phyloP scores from a whole-genome alignment of 1,140 invertebrate genomes.

The Stegodyphus mimosarum region DNA sequence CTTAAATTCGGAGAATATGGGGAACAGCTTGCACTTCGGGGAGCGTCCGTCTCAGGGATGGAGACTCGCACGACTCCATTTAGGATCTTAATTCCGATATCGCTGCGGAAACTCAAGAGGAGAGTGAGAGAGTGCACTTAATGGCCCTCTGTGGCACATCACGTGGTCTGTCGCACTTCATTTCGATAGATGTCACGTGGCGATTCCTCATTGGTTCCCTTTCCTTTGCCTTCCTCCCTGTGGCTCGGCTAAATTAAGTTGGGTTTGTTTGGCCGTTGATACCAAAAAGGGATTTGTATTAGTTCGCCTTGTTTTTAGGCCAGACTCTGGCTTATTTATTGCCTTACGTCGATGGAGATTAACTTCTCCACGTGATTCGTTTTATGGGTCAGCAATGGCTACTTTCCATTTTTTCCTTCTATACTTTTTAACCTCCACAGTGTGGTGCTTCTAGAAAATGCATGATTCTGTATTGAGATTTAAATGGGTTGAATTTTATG shows the following conservation, averaged over 20 bases:
- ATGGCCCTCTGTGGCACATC: conserved; percentile 48
- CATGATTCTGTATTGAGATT: too few species aligned
- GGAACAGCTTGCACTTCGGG: background rate
- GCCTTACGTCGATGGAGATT: too few species aligned
- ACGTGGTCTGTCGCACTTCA: conserved; percentile 52
- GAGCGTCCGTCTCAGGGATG: too few species aligned
- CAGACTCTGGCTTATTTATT: too few species aligned
- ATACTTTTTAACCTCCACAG: too few species aligned
- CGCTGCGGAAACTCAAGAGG: background rate
- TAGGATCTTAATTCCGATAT: conserved; percentile 39
- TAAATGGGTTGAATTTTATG: too few species aligned
- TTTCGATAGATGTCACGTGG: conserved; percentile 58
- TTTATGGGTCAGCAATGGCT: too few species aligned
- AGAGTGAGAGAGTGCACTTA: conserved; percentile 29
- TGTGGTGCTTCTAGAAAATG: too few species aligned
- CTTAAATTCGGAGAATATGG: conserved; percentile 7
- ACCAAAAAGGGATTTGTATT: background rate
- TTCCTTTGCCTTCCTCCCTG: too few species aligned
- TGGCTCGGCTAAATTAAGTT: background rate
- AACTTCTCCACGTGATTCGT: too few species aligned
- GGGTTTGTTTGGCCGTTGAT: background rate
- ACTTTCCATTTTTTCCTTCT: too few species aligned
- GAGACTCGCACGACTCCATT: too few species aligned
- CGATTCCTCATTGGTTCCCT: conserved; percentile 51
- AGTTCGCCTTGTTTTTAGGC: background rate